phyloP scores from a whole-genome alignment of 2,888 invertebrate species.

The Apotomis betuletana region DNA sequence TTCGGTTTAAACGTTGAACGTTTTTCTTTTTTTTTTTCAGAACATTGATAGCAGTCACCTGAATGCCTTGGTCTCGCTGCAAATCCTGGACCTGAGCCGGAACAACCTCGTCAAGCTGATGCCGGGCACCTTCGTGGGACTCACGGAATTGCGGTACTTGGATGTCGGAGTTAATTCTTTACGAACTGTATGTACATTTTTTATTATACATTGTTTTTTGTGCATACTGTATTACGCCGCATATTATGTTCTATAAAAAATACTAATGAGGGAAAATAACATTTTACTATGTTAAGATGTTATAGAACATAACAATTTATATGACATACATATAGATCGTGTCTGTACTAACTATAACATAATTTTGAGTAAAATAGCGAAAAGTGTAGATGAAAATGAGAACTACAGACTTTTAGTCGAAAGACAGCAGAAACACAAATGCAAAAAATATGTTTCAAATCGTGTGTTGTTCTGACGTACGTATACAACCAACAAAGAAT shows the following conservation, averaged over 20 bases:
- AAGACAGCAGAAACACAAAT: no score
- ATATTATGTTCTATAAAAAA: no score
- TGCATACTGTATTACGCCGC: no score
- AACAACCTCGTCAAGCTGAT: conserved; percentile 92
- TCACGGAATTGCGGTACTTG: conserved; percentile 87
- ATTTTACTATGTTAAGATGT: no score
- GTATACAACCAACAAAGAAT: background rate
- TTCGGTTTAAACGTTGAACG: background rate
- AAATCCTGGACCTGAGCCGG: conserved; percentile 91
- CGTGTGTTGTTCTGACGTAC: background rate
- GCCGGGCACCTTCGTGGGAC: conserved; percentile 91
- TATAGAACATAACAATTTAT: no score
- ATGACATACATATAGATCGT: no score
- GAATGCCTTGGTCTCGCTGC: conserved; percentile 85
- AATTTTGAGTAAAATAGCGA: no score
- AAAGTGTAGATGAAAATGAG: no score
- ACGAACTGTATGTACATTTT: conserved; percentile 87
- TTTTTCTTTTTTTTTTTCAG: conserved; percentile 71
- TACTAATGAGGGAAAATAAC: no score
- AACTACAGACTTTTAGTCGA: no score
- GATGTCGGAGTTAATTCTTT: conserved; percentile 94
- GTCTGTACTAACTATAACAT: no score
- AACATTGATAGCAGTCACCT: conserved; percentile 90
- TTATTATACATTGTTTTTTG: no score
- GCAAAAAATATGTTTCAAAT: background rate